A percentile compares a stretch with the other conserved stretches of the same genome.
These are phyloP conservation scores for Stratiomys singularior DNA, from an alignment of 2,888 invertebrate species.

Conservation along the genomic window DNA sequence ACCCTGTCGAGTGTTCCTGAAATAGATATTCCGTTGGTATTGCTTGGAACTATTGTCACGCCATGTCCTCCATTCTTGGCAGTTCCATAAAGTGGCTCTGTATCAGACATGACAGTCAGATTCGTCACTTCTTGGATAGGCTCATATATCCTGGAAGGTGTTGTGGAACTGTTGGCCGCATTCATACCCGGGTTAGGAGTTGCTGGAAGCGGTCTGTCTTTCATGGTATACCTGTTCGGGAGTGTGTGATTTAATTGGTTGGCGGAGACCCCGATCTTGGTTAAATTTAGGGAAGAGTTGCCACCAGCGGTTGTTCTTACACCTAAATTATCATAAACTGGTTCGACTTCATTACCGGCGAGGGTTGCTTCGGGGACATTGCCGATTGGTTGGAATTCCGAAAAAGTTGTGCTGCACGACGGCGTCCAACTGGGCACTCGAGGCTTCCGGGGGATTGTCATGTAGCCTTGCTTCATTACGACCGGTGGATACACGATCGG, in stretches of 20 bases:
- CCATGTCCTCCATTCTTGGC: conserved; percentile 58
- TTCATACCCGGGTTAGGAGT: conserved; percentile 67
- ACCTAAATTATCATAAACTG: conserved; percentile 88
- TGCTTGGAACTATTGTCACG: conserved; percentile 60
- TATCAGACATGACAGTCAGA: conserved; percentile 58
- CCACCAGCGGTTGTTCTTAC: conserved; percentile 86
- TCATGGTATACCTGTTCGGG: conserved; percentile 68
- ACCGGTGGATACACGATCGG: conserved; percentile 73
- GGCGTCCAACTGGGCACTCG: conserved; percentile 84
- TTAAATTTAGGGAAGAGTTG: conserved; percentile 80
- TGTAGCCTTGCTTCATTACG: conserved; percentile 78
- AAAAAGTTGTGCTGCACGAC: conserved; percentile 69
- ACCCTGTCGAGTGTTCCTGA: conserved; percentile 55
- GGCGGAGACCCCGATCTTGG: conserved; percentile 70
- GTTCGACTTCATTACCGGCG: conserved; percentile 67
- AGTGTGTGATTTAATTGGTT: conserved; percentile 60
- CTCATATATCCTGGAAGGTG: conserved; percentile 62
- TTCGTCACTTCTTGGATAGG: conserved; percentile 62
- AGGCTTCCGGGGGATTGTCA: conserved; percentile 86
- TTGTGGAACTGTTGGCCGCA: conserved; percentile 57
- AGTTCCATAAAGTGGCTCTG: conserved; percentile 62
- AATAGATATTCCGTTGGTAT: not conserved
- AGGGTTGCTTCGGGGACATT: conserved; percentile 58
- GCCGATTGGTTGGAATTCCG: conserved; percentile 60
- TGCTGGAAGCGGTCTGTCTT: conserved; percentile 73